Conservation (phyloP, 2,113 vertebrate genomes). For the Vombatus ursinus region DNA sequence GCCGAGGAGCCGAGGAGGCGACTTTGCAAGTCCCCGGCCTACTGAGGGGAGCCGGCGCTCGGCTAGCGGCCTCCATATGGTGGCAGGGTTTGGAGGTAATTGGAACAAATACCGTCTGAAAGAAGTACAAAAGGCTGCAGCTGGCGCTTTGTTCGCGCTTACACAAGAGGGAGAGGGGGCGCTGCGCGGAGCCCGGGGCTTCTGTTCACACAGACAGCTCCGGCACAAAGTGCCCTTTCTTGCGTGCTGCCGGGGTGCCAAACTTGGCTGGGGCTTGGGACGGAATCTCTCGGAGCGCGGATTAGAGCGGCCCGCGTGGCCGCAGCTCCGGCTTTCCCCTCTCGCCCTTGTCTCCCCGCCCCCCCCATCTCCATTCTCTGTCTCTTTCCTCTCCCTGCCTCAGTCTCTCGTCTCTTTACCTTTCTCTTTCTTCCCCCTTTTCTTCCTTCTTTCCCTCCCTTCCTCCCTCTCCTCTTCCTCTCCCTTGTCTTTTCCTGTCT, state of each 20-base stretch:
- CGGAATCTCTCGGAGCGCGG: slow-evolving; percentile 77
- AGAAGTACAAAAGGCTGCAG: slow-evolving; percentile 85
- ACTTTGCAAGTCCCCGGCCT: slow-evolving; percentile 56
- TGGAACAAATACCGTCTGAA: slow-evolving; percentile 84
- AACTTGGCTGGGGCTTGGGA: slow-evolving; percentile 46
- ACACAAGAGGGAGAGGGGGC: slow-evolving; percentile 69
- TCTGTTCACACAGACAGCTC: slow-evolving; percentile 65
- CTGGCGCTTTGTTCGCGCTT: slow-evolving; percentile 83
- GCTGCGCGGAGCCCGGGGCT: slow-evolving; percentile 30
- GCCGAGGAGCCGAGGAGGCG: slow-evolving; percentile 19
- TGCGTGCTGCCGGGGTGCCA: slow-evolving; percentile 71
- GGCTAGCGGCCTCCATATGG: slow-evolving; percentile 83
- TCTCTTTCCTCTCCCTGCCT: not conserved
- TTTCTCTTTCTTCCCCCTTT: slow-evolving; percentile 34
- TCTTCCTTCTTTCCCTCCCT: not conserved
- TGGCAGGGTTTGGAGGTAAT: slow-evolving; percentile 80
- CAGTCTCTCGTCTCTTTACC: not conserved
- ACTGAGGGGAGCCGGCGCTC: slow-evolving; percentile 29
- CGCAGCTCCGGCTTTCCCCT: not conserved
- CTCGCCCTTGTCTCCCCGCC: not conserved
- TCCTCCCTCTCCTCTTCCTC: not conserved
- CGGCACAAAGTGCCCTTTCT: slow-evolving; percentile 71
- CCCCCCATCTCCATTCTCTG: not conserved
- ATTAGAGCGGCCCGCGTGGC: slow-evolving; percentile 53
- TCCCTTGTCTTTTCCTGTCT: not conserved